Percentiles rank a stretch among this genome's conserved stretches.
Evolutionary conservation across 1,140 invertebrate genomes (phyloP).

Genomic region (Brachionus sp.): DNA sequence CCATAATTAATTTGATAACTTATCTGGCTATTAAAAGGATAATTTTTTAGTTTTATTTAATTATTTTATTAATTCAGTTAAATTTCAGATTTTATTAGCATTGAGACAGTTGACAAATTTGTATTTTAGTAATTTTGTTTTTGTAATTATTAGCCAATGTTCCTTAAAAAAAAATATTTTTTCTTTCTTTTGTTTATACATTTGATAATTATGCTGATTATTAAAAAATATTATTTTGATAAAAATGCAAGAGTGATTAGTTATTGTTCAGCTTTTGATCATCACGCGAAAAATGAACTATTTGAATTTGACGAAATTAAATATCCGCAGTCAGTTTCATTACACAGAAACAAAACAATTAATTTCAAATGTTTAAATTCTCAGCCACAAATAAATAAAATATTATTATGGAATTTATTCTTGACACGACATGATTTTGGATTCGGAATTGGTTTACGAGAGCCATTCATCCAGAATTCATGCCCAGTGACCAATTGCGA

Average conservation of each 20-base stretch:
- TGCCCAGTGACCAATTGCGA: constrained; percentile 27
- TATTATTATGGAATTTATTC: constrained; percentile 5
- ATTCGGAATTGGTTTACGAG: not conserved
- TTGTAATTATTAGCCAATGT: not conserved
- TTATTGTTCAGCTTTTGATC: not conserved
- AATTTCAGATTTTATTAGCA: no score
- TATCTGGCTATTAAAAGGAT: no score
- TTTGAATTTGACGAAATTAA: not conserved
- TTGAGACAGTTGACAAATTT: no score
- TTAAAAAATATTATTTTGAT: not conserved
- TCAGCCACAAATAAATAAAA: not conserved
- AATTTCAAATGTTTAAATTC: constrained; percentile 37
- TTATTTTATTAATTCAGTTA: no score
- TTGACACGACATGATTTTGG: not conserved
- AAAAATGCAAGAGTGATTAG: not conserved
- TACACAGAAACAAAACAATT: not conserved
- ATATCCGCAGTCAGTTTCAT: not conserved
- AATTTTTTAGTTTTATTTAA: no score
- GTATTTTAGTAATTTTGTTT: no score
- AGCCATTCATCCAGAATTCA: not conserved
- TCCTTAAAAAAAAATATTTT: not conserved
- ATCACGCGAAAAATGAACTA: not conserved
- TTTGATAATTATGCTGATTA: not conserved
- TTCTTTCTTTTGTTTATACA: not conserved
- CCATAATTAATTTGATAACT: no score